Conservation (phyloP, 2,888 invertebrate genomes). For the Dasypogon diadema region DNA sequence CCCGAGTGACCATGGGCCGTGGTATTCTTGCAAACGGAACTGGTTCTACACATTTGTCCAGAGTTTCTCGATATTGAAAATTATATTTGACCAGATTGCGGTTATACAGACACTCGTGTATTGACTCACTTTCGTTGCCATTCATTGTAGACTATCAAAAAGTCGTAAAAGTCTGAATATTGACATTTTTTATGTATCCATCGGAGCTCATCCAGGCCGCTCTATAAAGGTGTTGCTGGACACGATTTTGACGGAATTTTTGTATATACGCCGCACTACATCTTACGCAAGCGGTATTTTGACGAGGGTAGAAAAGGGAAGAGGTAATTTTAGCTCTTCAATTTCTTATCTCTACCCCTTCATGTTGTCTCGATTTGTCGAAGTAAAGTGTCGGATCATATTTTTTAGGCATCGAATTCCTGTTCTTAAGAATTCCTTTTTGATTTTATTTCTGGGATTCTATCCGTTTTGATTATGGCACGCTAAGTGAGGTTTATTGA, state of each 20-base stretch:
- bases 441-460: slow-evolving; percentile 15
- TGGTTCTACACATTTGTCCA: slow-evolving; percentile 14
- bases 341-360: slow-evolving; percentile 31
- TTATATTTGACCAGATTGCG: slow-evolving; percentile 45
- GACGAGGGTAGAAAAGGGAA: slow-evolving; percentile 4
- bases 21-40: slow-evolving; percentile 10
- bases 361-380: slow-evolving; percentile 31
- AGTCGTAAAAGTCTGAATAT: slow-evolving; percentile 50
- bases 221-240: slow-evolving; percentile 44
- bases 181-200: slow-evolving; percentile 46
- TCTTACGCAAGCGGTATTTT: slow-evolving; percentile 9
- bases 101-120: slow-evolving; percentile 13
- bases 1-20: neutral
- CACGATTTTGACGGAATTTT: slow-evolving; percentile 32
- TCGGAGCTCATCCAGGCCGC: slow-evolving; percentile 16
- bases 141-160: slow-evolving; percentile 51
- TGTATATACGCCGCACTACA: neutral
- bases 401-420: slow-evolving; percentile 23
- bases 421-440: slow-evolving; percentile 2
- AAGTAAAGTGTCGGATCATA: slow-evolving; percentile 33
- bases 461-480: neutral
- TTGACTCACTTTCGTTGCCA: slow-evolving; percentile 51
- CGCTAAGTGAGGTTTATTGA: slow-evolving; percentile 14
- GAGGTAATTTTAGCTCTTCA: neutral
- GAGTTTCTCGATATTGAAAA: slow-evolving; percentile 43